phyloP scores from a whole-genome alignment of 2,888 invertebrate species.

The Ypsolopha sequella region DNA sequence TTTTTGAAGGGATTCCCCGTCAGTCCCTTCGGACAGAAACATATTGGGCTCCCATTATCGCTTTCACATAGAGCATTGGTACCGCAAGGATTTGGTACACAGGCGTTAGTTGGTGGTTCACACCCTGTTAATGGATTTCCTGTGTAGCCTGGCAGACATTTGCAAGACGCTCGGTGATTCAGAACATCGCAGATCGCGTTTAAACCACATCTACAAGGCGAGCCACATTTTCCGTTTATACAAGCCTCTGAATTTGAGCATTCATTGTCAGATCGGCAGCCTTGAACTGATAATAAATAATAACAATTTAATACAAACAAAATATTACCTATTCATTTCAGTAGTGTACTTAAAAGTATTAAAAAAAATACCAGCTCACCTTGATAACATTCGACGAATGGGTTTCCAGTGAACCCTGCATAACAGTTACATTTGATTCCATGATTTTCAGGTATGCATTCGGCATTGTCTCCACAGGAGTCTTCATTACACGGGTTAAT shows the following conservation, averaged over 20 bases:
- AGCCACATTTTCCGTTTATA: slow-evolving; percentile 80
- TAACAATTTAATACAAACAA: too few relatives aligned
- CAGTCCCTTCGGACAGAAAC: slow-evolving; percentile 89
- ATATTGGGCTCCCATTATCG: slow-evolving; percentile 88
- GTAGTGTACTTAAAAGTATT: slow-evolving; percentile 54
- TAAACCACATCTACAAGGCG: slow-evolving; percentile 83
- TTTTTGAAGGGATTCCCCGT: slow-evolving; percentile 92
- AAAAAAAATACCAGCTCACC: slow-evolving; percentile 37
- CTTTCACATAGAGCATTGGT: slow-evolving; percentile 85
- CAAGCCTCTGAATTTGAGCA: slow-evolving; percentile 83
- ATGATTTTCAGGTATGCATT: slow-evolving; percentile 82
- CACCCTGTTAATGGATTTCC: slow-evolving; percentile 83
- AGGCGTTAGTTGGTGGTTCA: slow-evolving; percentile 81
- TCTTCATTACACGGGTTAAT: slow-evolving; percentile 85
- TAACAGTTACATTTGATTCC: slow-evolving; percentile 82
- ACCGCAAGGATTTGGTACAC: slow-evolving; percentile 91
- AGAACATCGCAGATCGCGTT: slow-evolving; percentile 87
- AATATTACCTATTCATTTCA: too few relatives aligned
- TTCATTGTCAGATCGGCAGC: slow-evolving; percentile 79
- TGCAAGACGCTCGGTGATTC: slow-evolving; percentile 84
- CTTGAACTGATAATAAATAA: slow-evolving; percentile 62
- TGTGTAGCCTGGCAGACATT: slow-evolving; percentile 84
- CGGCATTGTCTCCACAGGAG: slow-evolving; percentile 86
- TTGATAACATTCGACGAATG: slow-evolving; percentile 78
- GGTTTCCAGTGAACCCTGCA: slow-evolving; percentile 81